Evolutionary conservation across 2,797 vertebrate genomes (phyloP).

Genomic region (Lacerta viridis): DNA sequence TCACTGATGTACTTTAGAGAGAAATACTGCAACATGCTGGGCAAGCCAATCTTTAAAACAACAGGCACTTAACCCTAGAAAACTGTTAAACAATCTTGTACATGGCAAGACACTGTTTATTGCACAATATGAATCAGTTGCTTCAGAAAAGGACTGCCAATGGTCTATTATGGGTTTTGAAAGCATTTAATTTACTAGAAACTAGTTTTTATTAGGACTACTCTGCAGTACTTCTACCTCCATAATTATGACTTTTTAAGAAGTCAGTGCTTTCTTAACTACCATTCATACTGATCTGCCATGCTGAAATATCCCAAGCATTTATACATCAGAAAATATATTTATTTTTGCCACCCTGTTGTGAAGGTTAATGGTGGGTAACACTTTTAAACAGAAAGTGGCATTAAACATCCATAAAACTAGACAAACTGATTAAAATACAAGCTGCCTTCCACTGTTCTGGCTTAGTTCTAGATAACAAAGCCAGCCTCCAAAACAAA

Average conservation of each 20-base stretch:
- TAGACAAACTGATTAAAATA: background rate
- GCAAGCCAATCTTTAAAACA: constrained; percentile 69
- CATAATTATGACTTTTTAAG: background rate
- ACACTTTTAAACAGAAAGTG: background rate
- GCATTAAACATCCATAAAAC: background rate
- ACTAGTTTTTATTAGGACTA: background rate
- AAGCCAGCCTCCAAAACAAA: background rate
- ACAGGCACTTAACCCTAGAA: constrained; percentile 46
- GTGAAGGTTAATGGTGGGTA: background rate
- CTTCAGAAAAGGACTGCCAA: background rate
- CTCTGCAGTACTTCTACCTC: background rate
- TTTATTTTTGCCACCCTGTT: background rate
- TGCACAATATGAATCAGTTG: constrained; percentile 12
- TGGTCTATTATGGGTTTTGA: constrained; percentile 13
- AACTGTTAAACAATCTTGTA: constrained; percentile 37
- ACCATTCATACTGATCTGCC: background rate
- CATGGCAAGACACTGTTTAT: constrained; percentile 28
- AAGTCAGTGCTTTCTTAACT: background rate
- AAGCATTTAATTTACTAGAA: constrained; percentile 9
- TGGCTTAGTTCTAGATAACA: background rate
- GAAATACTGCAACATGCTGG: constrained; percentile 63
- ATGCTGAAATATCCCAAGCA: background rate
- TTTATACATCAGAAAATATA: background rate
- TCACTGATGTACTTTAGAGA: constrained; percentile 72
- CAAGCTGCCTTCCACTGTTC: background rate